These are phyloP conservation scores for Carassius auratus DNA, from an alignment of 2,113 vertebrate species.

Conservation along the genomic window DNA sequence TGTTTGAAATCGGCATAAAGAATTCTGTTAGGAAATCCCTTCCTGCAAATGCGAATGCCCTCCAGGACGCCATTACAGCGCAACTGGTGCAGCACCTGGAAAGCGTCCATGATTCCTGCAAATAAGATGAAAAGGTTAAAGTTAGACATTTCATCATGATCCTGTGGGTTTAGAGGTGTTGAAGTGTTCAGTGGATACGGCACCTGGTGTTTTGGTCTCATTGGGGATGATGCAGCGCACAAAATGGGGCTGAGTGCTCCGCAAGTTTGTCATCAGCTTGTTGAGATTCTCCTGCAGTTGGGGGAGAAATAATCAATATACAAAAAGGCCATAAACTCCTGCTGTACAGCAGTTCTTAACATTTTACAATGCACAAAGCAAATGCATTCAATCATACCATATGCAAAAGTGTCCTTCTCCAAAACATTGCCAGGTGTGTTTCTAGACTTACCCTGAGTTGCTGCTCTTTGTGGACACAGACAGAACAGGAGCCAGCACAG, in stretches of 20 bases:
- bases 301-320: background rate
- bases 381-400: background rate
- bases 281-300: slow-evolving; percentile 89
- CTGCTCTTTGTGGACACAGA: slow-evolving; percentile 3
- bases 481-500: slow-evolving; percentile 92
- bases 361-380: background rate
- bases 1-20: slow-evolving; percentile 83
- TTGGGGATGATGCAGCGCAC: slow-evolving; percentile 95
- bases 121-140: background rate
- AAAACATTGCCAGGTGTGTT: background rate
- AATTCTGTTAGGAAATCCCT: slow-evolving; percentile 84
- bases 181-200: background rate
- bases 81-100: slow-evolving; percentile 84
- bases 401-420: background rate
- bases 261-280: slow-evolving; percentile 94
- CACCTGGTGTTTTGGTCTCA: slow-evolving; percentile 92
- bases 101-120: slow-evolving; percentile 81
- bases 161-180: background rate
- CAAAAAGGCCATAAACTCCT: too few relatives aligned
- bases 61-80: slow-evolving; percentile 85
- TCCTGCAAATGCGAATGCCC: slow-evolving; percentile 86
- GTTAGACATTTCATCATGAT: background rate
- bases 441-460: background rate
- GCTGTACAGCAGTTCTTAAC: background rate
- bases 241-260: slow-evolving; percentile 92